A percentile compares a stretch with the other conserved stretches of the same genome.
These are phyloP conservation scores for Pocillopora damicornis DNA, from an alignment of 64 coral and sea anemone genomes.

Conservation along the genomic window DNA sequence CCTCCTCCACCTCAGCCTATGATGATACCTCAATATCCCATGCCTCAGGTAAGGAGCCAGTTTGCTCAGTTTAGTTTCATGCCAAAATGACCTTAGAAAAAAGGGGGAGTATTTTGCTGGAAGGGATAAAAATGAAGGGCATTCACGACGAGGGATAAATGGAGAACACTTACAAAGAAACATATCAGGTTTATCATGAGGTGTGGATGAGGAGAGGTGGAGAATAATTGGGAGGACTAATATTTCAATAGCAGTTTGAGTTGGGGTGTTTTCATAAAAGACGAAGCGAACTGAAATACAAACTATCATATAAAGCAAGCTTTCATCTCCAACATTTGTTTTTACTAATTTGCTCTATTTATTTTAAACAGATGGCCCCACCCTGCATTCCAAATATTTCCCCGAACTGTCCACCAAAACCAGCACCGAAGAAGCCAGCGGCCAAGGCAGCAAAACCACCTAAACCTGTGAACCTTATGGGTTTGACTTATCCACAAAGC, in stretches of 20 bases:
- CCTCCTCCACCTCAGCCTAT: neutral
- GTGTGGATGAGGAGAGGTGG: slow-evolving; percentile 1
- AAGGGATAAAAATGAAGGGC: too few species aligned
- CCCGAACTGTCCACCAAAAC: slow-evolving; percentile 20
- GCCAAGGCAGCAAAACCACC: slow-evolving; percentile 27
- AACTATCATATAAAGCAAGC: too few species aligned
- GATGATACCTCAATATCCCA: slow-evolving; percentile 2
- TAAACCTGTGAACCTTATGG: neutral
- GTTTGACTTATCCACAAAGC: slow-evolving; percentile 22
- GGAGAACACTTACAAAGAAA: too few species aligned
- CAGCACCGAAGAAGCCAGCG: slow-evolving; percentile 19
- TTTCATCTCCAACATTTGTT: neutral
- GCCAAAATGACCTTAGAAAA: neutral
- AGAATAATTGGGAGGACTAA: neutral
- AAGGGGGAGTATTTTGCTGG: neutral
- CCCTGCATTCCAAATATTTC: slow-evolving; percentile 35
- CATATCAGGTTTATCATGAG: neutral
- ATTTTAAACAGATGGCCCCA: slow-evolving; percentile 14
- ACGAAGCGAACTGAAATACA: too few species aligned
- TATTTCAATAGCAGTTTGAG: neutral
- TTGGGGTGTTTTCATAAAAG: too few species aligned
- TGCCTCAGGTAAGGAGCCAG: slow-evolving; percentile 17
- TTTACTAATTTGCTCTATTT: neutral
- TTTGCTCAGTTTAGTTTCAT: neutral
- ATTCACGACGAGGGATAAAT: too few species aligned